Evolutionary conservation across 2,113 vertebrate genomes (phyloP).

Genomic region (Nicator chloris): DNA sequence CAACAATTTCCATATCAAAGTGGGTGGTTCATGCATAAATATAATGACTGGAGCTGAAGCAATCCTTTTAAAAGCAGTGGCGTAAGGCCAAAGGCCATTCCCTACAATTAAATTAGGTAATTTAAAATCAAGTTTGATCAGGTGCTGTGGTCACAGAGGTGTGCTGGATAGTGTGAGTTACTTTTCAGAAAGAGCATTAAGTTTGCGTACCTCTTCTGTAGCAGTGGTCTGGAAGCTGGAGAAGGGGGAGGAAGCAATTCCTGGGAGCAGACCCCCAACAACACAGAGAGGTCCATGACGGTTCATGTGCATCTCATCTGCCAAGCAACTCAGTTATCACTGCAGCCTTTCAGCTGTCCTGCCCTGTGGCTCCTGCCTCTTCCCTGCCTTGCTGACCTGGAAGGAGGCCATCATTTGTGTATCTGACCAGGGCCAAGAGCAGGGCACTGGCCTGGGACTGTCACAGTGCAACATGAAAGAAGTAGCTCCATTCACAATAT

Average conservation of each 20-base stretch:
- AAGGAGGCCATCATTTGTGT: fast-evolving
- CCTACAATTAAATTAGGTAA: constrained; percentile 24
- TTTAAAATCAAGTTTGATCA: constrained; percentile 31
- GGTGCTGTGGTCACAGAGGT: neutral
- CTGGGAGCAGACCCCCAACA: neutral
- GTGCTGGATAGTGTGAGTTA: neutral
- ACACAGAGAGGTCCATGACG: fast-evolving
- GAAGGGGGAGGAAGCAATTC: neutral
- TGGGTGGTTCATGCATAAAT: constrained; percentile 5
- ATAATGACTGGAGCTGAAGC: neutral
- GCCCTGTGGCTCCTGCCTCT: neutral
- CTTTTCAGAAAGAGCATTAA: neutral
- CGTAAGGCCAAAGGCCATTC: constrained; percentile 28
- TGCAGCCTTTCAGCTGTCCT: neutral
- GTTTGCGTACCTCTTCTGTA: neutral
- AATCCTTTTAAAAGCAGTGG: constrained; percentile 59
- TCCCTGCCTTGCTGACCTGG: neutral
- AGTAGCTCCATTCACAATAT: neutral
- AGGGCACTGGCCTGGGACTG: neutral
- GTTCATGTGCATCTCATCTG: too few species aligned
- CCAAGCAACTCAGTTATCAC: neutral
- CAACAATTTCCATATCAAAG: constrained; percentile 49
- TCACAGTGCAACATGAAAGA: neutral
- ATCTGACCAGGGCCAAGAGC: neutral
- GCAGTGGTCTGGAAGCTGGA: neutral